Evolutionary conservation across 2,113 vertebrate genomes (phyloP), one percentile per base, ranked within the genome.

Genomic region (Hassar affinis): DNA sequence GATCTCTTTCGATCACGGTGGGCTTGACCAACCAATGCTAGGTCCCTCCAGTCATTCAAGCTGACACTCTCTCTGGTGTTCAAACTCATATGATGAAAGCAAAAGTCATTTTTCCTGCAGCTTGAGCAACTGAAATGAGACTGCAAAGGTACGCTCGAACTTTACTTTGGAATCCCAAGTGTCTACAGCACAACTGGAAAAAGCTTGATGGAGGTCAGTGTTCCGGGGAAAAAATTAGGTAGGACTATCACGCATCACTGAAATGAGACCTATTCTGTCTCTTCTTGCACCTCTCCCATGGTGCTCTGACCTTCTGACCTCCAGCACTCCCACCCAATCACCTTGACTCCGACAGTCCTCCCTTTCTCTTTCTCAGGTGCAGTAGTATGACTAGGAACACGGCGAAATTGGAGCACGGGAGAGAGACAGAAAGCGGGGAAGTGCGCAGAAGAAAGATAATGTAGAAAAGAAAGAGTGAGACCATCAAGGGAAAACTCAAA

Each of bases 241-340:
- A 85, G 87, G 88, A 90, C 91, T 91, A 76, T 91, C 87, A 88
- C 88, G 86, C 87, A 89, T 90, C 86, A 89, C 89, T 88, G 90
- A 75, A 59, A 93, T 90, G 89, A 91, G 87, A 89, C 88, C 89
- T 89, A 84, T 86, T 86, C 91, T 81, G 89, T 90, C 90, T 89
- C 86, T 89, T 91, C 86, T 88, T 87, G 87, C 90, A 90, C 81
- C 71, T 83, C 90, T 86, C 89, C 89, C 88, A 90, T 91, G 64
- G 11, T 86, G 87, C 84, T 54, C 83, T 84, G 81, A 90, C 89
- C 90, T 85, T 78, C 87, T 91, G 90, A 92, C 89, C 91, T 85
- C 57, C 42, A 83, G 89, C 87, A 86, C 84, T 89, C 84, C 86
- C 80, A 90, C 89, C 69, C 66, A 35, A 27, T 89, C 89, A 90